Evolutionary conservation across 2,797 vertebrate species (phyloP).

Genomic region (Sebastes hubbsi): DNA sequence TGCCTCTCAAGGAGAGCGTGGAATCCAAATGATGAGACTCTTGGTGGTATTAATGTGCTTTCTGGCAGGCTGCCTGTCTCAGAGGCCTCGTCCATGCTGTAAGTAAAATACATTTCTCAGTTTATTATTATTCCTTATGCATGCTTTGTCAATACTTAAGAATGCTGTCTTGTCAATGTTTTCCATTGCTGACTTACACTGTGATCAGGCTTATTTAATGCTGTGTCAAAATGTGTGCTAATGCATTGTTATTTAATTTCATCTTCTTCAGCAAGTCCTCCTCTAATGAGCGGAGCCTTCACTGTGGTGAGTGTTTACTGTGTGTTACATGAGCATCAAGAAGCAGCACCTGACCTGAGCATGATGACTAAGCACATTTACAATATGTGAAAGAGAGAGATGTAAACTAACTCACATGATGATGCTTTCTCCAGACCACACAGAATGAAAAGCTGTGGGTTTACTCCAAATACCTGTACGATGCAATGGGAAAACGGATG

Average conservation of each 20-base stretch:
- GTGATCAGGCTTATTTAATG: not conserved
- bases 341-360: not conserved
- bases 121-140: not conserved
- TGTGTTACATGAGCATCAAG: not conserved
- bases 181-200: not conserved
- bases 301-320: conserved; percentile 65
- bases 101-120: conserved; percentile 42
- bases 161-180: not conserved
- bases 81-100: conserved; percentile 75
- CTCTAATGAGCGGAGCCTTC: conserved; percentile 67
- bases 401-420: not conserved
- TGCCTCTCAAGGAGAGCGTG: not conserved
- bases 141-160: not conserved
- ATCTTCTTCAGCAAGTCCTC: conserved; percentile 67
- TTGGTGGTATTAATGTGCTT: conserved; percentile 34
- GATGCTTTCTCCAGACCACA: conserved; percentile 54
- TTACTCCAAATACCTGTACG: conserved; percentile 63
- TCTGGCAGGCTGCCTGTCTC: conserved; percentile 53
- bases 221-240: not conserved
- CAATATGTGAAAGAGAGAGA: not conserved
- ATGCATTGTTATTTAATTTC: not conserved
- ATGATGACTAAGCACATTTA: not conserved
- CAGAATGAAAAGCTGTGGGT: conserved; percentile 59
- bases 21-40: conserved; percentile 39
- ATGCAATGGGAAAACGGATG: conserved; percentile 58